phyloP scores from a whole-genome alignment of 2,797 vertebrate species.

The Diplodus sargus region DNA sequence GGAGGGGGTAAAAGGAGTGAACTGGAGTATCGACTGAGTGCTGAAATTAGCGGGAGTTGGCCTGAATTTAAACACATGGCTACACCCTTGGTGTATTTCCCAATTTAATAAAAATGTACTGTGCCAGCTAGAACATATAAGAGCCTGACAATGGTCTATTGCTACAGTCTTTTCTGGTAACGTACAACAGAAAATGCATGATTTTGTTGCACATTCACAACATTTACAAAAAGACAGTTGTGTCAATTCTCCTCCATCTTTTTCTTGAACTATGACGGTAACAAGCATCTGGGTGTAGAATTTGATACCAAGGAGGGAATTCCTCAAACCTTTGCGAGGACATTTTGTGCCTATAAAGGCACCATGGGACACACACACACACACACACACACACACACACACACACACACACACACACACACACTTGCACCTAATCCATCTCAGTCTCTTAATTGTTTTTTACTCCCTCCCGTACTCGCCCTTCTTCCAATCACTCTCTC shows the following conservation, averaged over 20 bases:
- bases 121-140: no score
- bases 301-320: not conserved
- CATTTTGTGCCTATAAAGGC: conserved; percentile 39
- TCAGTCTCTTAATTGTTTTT: conserved; percentile 64
- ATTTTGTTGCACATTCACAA: not conserved
- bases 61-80: no score
- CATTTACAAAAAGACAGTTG: not conserved
- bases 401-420: conserved; percentile 8
- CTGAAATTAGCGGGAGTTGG: no score
- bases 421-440: conserved; percentile 41
- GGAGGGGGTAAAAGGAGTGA: no score
- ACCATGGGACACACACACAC: conserved; percentile 4
- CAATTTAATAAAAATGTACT: no score
- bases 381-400: conserved; percentile 8
- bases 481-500: conserved; percentile 58
- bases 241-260: not conserved
- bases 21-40: no score
- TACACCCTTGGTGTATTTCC: no score
- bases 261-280: not conserved
- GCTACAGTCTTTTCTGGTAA: no score
- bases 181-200: no score
- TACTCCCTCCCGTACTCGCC: conserved; percentile 14
- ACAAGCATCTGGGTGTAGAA: not conserved
- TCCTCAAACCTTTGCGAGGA: conserved; percentile 23
- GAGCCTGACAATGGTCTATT: no score